Evolutionary conservation across 2,797 vertebrate species (phyloP), one percentile per base, ranked within the genome.

Genomic region (Denticeps clupeoides): DNA sequence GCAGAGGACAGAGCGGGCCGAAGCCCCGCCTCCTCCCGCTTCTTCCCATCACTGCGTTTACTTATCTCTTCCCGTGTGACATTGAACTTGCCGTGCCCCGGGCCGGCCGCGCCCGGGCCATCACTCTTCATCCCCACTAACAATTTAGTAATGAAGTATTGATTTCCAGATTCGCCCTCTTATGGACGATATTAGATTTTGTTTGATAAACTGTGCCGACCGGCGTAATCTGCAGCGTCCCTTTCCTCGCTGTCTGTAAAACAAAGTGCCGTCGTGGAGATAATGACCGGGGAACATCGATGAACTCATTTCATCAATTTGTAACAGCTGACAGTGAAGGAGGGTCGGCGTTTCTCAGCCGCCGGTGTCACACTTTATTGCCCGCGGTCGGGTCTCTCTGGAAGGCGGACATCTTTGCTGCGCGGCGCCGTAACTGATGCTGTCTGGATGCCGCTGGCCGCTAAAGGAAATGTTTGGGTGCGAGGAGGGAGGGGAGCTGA

Each of bases 121-220:
- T 93, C 82, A 83, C 86, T 97, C 91, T 93, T 91, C 90, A 89
- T 89, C 87, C 84, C 83, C 84, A 80, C 89, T 88, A 91, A 95
- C 92, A 94, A 95, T 97, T 94, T 93, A 93, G 91, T 97, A 93
- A 97, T 94, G 94, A 97, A 97, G 90, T 97, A 97, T 98, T 89
- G 94, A 97, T 97, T 96, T 93, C 88, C 87, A 88, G 82, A 93
- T 94, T 93, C 87, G 77, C 66, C 86, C 86, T 87, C 89, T 90
- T 93, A 91, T 90, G 88, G 90, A 90, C 81, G 75, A 89, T 91
- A 92, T 90, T 93, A 93, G 91, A 92, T 93, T 93, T 89, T 86
- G 86, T 91, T 89, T 93, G 93, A 97, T 93, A 93, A 95, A 97
- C 90, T 90, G 90, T 90, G 78, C 51, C 52, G 72, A 80, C 81